Evolutionary conservation across 2,113 vertebrate genomes (phyloP).

Genomic region (Euleptes europaea): DNA sequence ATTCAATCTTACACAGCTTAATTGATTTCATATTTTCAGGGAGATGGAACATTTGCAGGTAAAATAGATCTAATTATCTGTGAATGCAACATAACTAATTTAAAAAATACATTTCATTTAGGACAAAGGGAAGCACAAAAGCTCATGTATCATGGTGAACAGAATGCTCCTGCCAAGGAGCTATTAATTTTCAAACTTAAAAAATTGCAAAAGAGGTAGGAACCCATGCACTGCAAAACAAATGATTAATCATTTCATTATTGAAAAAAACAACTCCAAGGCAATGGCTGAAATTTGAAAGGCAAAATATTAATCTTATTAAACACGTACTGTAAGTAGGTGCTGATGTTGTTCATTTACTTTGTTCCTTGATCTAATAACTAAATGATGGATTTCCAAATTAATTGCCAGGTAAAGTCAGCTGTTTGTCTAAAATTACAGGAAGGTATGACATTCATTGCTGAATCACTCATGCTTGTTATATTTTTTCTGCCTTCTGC

Average conservation of each 20-base stretch:
- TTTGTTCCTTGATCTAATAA: conserved; percentile 68
- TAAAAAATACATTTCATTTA: conserved; percentile 40
- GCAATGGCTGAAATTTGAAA: conserved; percentile 70
- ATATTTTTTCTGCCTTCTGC: not conserved
- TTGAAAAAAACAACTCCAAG: conserved; percentile 44
- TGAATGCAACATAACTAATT: conserved; percentile 36
- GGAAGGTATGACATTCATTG: conserved; percentile 17
- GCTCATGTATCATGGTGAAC: not conserved
- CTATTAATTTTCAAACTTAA: conserved; percentile 54
- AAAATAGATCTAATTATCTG: conserved; percentile 43
- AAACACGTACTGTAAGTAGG: conserved; percentile 71
- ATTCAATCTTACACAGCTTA: conserved; percentile 45
- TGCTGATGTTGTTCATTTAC: conserved; percentile 57
- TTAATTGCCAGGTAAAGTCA: conserved; percentile 65
- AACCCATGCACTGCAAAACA: conserved; percentile 53
- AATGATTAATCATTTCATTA: conserved; percentile 63
- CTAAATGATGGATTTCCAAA: conserved; percentile 72
- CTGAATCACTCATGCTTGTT: conserved; percentile 14
- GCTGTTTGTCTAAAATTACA: conserved; percentile 46
- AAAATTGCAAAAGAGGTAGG: conserved; percentile 40
- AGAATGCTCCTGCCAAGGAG: conserved; percentile 36
- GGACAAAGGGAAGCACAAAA: conserved; percentile 31
- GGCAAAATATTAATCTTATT: conserved; percentile 68
- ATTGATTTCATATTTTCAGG: conserved; percentile 55
- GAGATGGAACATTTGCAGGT: conserved; percentile 36